phyloP scores from a whole-genome alignment of 2,113 vertebrate species.

The Brachirus orientalis region DNA sequence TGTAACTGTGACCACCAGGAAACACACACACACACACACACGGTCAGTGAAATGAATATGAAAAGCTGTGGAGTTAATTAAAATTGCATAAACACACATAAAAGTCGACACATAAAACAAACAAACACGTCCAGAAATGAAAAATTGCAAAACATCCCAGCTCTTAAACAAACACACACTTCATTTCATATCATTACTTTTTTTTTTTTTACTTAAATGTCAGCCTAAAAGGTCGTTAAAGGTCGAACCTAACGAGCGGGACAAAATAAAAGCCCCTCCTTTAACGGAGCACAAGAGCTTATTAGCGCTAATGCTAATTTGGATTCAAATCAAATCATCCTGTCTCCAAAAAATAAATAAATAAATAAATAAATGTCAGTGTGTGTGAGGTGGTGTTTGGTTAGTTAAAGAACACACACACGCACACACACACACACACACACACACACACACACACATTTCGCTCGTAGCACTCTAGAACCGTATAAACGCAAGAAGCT shows the following conservation, averaged over 20 bases:
- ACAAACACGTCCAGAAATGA: too few species aligned
- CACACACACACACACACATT: too few species aligned
- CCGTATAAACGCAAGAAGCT: too few species aligned
- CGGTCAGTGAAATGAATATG: too few species aligned
- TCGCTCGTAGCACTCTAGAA: too few species aligned
- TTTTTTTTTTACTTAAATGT: conserved; percentile 53
- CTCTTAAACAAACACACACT: conserved; percentile 45
- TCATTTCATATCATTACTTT: conserved; percentile 47
- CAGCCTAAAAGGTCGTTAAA: conserved; percentile 58
- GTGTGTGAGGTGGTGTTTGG: background rate
- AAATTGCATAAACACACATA: too few species aligned
- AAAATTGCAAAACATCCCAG: too few species aligned
- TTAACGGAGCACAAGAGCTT: conserved; percentile 38
- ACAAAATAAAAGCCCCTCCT: conserved; percentile 37
- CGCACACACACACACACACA: conserved; percentile 15
- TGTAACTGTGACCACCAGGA: conserved; percentile 67
- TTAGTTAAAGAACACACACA: background rate
- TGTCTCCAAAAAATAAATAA: too few species aligned
- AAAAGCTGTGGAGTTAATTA: too few species aligned
- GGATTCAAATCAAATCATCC: conserved; percentile 36
- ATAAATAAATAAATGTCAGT: background rate
- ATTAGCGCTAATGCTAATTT: conserved; percentile 70
- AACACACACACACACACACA: conserved; percentile 17
- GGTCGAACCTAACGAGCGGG: conserved; percentile 53
- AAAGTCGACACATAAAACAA: too few species aligned